A percentile compares a stretch with the other conserved stretches of the same genome.
Conservation (phyloP, 1,140 invertebrate genomes). For the Drosophila hydei region DNA sequence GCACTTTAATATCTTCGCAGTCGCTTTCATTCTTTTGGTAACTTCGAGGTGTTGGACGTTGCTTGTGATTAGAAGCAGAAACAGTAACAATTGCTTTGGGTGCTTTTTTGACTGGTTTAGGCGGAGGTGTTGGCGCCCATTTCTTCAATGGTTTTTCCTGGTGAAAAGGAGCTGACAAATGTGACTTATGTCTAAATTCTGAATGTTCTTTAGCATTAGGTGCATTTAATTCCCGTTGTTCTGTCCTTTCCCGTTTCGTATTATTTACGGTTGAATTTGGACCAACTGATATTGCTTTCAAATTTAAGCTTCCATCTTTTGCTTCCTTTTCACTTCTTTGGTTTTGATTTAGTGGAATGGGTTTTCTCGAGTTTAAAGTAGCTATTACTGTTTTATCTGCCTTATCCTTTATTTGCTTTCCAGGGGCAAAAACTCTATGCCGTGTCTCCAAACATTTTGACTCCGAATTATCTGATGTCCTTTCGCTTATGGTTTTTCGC, state of each 20-base stretch:
- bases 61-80: background rate
- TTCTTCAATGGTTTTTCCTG: background rate
- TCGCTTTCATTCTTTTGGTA: background rate
- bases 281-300: background rate
- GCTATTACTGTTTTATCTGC: no score
- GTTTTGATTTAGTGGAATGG: no score
- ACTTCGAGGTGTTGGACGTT: no score
- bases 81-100: background rate
- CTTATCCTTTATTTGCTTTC: no score
- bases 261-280: background rate
- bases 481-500: no score
- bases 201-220: background rate
- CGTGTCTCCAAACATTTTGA: no score
- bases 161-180: background rate
- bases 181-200: background rate
- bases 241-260: background rate
- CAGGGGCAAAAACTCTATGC: no score
- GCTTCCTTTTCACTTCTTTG: background rate
- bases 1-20: conserved; percentile 27
- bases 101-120: background rate
- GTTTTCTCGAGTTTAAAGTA: no score
- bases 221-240: background rate
- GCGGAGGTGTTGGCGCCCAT: background rate
- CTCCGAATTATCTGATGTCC: no score
- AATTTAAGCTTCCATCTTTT: background rate